These are phyloP conservation scores for Mionectes olivaceus DNA, from an alignment of 2,797 vertebrate genomes.

Conservation along the genomic window DNA sequence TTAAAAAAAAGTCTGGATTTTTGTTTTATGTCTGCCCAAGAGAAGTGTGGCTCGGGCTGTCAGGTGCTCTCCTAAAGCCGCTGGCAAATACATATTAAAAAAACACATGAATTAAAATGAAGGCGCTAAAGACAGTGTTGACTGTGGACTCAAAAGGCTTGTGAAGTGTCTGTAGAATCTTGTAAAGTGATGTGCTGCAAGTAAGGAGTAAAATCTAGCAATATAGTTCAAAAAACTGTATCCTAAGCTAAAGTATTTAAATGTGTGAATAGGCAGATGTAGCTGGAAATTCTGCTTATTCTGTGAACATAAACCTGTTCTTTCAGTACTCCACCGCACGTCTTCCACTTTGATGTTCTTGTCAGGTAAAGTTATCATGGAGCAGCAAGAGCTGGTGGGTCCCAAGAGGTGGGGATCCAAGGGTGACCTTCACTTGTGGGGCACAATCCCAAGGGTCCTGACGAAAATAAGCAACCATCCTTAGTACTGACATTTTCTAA, in stretches of 20 bases:
- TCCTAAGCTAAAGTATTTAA: background rate
- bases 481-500: background rate
- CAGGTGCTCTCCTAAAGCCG: background rate
- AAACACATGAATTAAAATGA: background rate
- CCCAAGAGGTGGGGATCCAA: fast-evolving
- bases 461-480: background rate
- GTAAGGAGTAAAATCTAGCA: background rate
- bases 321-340: background rate
- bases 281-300: conserved; percentile 6
- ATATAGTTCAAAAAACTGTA: background rate
- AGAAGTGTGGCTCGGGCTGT: background rate
- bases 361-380: background rate
- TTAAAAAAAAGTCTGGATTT: background rate
- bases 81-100: background rate
- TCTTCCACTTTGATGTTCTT: background rate
- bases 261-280: background rate
- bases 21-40: conserved; percentile 8
- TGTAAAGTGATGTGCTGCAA: background rate
- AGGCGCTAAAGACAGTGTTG: background rate
- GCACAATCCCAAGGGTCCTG: background rate
- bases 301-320: background rate
- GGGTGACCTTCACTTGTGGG: background rate
- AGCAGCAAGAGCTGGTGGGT: background rate
- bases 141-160: background rate
- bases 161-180: background rate